Conservation (phyloP, 92 coral and sea anemone species). For the Phenganax marumi region DNA sequence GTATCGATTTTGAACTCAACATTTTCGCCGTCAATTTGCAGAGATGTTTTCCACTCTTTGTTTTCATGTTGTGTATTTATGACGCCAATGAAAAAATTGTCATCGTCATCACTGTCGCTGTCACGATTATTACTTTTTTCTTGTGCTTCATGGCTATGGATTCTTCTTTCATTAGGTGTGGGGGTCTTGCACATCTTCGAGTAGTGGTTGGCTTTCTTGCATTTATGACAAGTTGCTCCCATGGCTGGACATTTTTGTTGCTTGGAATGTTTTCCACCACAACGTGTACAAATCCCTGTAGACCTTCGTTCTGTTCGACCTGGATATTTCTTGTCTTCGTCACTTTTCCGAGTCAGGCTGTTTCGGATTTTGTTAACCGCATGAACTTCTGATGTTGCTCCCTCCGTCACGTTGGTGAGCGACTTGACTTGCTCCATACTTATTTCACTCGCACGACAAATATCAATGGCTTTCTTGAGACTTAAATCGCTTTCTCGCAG, state of each 20-base stretch:
- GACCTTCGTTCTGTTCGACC: too few relatives aligned
- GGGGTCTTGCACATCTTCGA: not conserved
- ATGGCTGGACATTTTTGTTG: not conserved
- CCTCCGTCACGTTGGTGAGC: too few relatives aligned
- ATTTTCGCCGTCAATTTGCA: not conserved
- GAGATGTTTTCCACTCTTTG: too few relatives aligned
- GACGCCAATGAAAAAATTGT: not conserved
- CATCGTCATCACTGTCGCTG: not conserved
- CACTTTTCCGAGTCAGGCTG: too few relatives aligned
- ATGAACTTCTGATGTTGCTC: not conserved
- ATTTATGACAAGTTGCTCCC: not conserved
- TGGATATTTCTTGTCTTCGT: too few relatives aligned
- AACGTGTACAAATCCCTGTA: too few relatives aligned
- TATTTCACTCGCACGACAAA: conserved; percentile 4
- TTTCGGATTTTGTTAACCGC: not conserved
- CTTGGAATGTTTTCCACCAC: too few relatives aligned
- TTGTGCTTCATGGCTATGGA: not conserved
- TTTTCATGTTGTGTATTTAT: not conserved
- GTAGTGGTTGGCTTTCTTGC: not conserved
- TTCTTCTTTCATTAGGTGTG: not conserved
- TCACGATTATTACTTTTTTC: not conserved
- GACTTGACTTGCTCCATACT: not conserved
- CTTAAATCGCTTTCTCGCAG: conserved; percentile 19
- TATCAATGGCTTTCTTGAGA: conserved; percentile 5
- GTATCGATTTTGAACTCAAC: conserved; percentile 6